Base-by-base conservation (phyloP, 1,140 invertebrate genomes). In the Nasonia longicornis region DNA sequence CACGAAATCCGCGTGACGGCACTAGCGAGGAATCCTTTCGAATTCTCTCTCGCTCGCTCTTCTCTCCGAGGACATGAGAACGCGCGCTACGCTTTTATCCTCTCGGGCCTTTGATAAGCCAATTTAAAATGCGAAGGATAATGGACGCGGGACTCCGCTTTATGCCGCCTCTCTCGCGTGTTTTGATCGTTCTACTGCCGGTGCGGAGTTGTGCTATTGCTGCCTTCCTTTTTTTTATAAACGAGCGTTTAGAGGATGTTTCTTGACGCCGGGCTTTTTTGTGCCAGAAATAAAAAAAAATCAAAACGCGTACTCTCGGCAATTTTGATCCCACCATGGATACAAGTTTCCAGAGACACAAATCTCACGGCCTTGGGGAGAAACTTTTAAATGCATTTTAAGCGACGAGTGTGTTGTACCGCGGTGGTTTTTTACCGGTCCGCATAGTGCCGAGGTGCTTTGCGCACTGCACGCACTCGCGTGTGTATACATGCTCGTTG, bases 111-210 rank as follows among this genome's bases (percentile, higher is more conserved):
- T 52, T 78, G 76, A 78, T 78, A 78, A 78, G 76, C 76, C 76
- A 78, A 78, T 78, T 78, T 69, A 77, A 67, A 77, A 77, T 77
- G 75, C 75, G 63, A 64, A 77, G 72, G 20, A 67, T 77, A 77
- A 77, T 77, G 35, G 26, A 42, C 74, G 31, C 71, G 71, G 14
- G 71, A 14, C 69, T 67, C 26, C 0, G 26, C 42, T n/a, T 16
- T 71, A 16, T 42, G 2, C 31, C 14, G n/a, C 14, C 48, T 45
- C 72, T 22, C 22, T 35, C 31, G 31, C 4, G 73, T 76, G 52
- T 76, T 64, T 76, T 42, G n/a, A 31, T 73, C 26, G 52, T 73
- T 73, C 35, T 14, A 7, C 69, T 71, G 69, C 12, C 69, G 31
- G 72, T 20, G n/a, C 26, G 31, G 22, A 10, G 22, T 12, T 67